A percentile compares a stretch with the other conserved stretches of the same genome.
phyloP scores from a whole-genome alignment of 2,888 invertebrate species.

The Lithophane socia region DNA sequence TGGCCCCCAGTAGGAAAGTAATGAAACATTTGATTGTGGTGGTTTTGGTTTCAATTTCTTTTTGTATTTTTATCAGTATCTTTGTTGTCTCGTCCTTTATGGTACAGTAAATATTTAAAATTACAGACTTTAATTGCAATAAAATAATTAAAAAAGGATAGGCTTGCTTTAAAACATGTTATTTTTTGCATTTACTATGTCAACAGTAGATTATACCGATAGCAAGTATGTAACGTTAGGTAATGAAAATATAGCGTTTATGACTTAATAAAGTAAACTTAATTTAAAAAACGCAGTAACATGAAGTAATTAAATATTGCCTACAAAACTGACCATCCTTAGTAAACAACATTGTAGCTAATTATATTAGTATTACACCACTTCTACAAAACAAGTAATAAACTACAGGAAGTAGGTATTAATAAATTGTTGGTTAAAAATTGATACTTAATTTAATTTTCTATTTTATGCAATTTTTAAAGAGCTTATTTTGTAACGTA shows the following conservation, averaged over 20 bases:
- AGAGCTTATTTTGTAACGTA: neutral
- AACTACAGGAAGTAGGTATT: neutral
- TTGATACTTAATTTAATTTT: neutral
- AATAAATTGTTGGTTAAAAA: neutral
- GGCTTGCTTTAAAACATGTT: neutral
- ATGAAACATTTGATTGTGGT: neutral
- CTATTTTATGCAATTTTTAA: neutral
- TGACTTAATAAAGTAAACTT: conserved; percentile 13
- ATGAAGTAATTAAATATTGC: conserved; percentile 30
- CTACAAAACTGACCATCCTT: conserved; percentile 40
- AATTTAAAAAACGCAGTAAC: conserved; percentile 32
- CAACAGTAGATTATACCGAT: neutral
- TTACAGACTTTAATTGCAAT: neutral
- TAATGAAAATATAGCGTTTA: conserved; percentile 33
- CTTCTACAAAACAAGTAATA: conserved; percentile 13
- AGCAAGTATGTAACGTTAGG: conserved; percentile 13
- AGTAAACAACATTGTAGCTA: conserved; percentile 39
- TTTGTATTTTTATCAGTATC: too few relatives aligned
- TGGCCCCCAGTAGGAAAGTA: neutral
- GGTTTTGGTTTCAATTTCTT: neutral
- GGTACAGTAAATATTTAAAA: neutral
- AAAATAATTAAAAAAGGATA: neutral
- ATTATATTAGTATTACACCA: neutral
- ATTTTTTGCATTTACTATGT: neutral
- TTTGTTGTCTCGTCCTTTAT: neutral